These are phyloP conservation scores for Marmota flaviventris DNA, from an alignment of 2,113 vertebrate species.

Conservation along the genomic window DNA sequence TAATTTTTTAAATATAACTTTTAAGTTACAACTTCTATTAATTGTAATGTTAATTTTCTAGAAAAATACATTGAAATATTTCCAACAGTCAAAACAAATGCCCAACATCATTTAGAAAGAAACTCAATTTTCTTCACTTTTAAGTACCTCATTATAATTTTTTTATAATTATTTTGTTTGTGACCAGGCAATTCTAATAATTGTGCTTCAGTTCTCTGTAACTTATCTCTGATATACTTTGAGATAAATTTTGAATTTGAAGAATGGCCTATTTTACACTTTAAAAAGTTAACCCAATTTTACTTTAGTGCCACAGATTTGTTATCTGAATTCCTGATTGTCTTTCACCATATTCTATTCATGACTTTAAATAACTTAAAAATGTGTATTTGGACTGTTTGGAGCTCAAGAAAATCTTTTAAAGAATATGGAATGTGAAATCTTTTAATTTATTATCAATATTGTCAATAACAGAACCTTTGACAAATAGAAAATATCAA, in stretches of 20 bases:
- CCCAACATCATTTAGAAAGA: neutral
- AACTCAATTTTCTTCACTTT: neutral
- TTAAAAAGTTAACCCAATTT: neutral
- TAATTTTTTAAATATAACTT: neutral
- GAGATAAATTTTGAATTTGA: neutral
- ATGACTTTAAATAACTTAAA: neutral
- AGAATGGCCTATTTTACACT: neutral
- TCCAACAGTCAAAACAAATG: neutral
- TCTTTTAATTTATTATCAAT: neutral
- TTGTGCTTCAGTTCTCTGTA: neutral
- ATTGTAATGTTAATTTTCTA: neutral
- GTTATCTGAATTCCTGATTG: neutral
- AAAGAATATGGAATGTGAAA: neutral
- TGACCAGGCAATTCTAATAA: neutral
- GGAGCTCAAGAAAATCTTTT: neutral
- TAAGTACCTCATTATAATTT: neutral
- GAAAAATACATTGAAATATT: neutral
- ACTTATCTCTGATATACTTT: neutral
- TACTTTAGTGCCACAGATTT: neutral
- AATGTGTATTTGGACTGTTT: neutral
- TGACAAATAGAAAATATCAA: neutral
- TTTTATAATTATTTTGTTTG: neutral
- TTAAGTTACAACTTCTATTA: neutral
- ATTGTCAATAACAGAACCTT: neutral
- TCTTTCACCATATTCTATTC: neutral